These are phyloP conservation scores for Pachydiplax longipennis DNA, from an alignment of 2,888 invertebrate genomes.

Conservation along the genomic window DNA sequence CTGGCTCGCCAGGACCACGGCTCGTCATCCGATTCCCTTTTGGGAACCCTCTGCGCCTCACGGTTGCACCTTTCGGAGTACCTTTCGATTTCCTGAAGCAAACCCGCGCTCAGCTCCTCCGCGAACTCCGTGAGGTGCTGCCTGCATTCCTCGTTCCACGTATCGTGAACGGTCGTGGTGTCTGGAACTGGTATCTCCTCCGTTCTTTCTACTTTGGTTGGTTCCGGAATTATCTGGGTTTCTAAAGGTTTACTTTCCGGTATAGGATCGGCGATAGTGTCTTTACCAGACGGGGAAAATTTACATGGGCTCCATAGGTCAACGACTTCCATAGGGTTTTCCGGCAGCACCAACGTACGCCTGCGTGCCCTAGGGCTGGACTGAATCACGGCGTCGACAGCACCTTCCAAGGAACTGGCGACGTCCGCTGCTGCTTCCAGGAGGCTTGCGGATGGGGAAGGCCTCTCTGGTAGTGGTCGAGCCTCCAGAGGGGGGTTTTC, in stretches of 20 bases:
- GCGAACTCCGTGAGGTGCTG: constrained; percentile 81
- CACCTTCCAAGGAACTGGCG: constrained; percentile 71
- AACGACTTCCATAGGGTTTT: constrained; percentile 32
- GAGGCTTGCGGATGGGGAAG: constrained; percentile 59
- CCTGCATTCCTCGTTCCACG: constrained; percentile 71
- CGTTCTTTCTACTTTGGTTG: background rate
- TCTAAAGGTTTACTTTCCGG: background rate
- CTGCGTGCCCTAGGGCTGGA: constrained; percentile 67
- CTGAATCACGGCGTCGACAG: constrained; percentile 73
- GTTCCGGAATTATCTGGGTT: background rate
- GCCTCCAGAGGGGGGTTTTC: background rate
- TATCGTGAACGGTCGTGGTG: constrained; percentile 50
- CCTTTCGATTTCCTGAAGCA: constrained; percentile 77
- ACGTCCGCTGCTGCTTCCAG: constrained; percentile 72
- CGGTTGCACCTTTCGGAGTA: constrained; percentile 51
- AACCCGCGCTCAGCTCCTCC: constrained; percentile 81
- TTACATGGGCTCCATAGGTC: constrained; percentile 16
- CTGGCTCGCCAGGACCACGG: constrained; percentile 21
- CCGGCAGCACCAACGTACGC: constrained; percentile 52
- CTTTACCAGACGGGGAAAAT: background rate
- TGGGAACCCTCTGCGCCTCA: background rate
- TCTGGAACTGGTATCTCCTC: background rate
- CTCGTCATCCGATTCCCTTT: constrained; percentile 12
- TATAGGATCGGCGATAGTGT: background rate
- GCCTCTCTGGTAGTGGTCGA: constrained; percentile 1